A percentile compares a stretch with the other conserved stretches of the same genome.
Evolutionary conservation across 2,888 invertebrate genomes (phyloP).

Genomic region (Melolontha melolontha): DNA sequence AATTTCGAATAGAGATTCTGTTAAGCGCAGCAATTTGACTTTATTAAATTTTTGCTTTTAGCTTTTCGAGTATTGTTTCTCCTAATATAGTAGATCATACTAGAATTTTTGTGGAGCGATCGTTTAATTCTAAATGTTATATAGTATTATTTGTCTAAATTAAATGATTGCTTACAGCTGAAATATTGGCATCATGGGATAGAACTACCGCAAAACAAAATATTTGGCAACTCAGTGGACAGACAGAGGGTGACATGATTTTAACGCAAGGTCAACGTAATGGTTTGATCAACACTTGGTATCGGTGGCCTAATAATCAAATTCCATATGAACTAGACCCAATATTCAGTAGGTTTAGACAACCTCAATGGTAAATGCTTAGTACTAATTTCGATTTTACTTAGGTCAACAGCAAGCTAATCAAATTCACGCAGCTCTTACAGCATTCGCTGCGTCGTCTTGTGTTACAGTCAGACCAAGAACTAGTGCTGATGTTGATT

Average conservation of each 20-base stretch:
- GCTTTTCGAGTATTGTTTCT: too few species aligned
- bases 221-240: slow-evolving; percentile 48
- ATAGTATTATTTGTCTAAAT: too few species aligned
- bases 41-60: too few species aligned
- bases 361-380: not conserved
- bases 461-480: slow-evolving; percentile 39
- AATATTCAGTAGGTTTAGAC: slow-evolving; percentile 13
- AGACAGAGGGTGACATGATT: slow-evolving; percentile 47
- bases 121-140: too few species aligned
- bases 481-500: slow-evolving; percentile 25
- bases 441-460: slow-evolving; percentile 24
- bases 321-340: slow-evolving; percentile 43
- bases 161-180: not conserved
- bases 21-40: too few species aligned
- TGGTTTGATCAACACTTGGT: slow-evolving; percentile 38
- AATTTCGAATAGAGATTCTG: too few species aligned
- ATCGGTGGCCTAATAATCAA: slow-evolving; percentile 43
- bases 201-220: slow-evolving; percentile 38
- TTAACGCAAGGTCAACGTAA: slow-evolving; percentile 41
- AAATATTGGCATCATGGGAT: not conserved
- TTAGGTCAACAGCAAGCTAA: slow-evolving; percentile 18
- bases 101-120: too few species aligned
- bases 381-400: too few species aligned
- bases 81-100: too few species aligned
- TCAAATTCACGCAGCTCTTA: slow-evolving; percentile 26